Base-by-base conservation (phyloP, 2,113 vertebrate genomes). In the Orientallactaga bullata region DNA sequence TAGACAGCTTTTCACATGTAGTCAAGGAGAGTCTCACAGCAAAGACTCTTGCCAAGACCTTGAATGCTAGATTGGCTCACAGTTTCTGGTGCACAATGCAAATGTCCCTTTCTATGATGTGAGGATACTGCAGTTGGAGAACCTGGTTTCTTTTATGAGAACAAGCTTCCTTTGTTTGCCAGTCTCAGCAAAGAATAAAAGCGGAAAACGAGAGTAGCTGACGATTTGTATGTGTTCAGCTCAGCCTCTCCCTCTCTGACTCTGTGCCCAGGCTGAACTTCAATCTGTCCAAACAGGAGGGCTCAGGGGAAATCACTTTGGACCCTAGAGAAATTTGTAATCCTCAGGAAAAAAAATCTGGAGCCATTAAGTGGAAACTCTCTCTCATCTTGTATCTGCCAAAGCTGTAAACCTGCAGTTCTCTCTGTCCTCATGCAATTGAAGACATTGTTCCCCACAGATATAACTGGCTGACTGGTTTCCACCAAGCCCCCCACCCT, bases 131-230 rank as follows among this genome's bases (percentile, higher is more conserved):
- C 15, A 42, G 61, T 90, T 87, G 65, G 55, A 65, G 47, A 18
- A 68, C 30, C 32, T 47, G 82, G 61, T 8, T 79, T 96, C 74
- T 18, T 89, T 91, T 71, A 35, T 32, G 61, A 89, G 20, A 87
- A 69, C 35, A 85, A 35, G 28, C 26, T 85, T 79, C 65, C 89
- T 95, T 91, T 58, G 66, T 83, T 42, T 95, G 58, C 13, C 26
- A 90, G 66, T 66, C 84, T 77, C 68, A 79, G 87, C 16, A 73
- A 90, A 73, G 47, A 26, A 74, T 78, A 55, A 90, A 82, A 78
- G 71, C 37, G 18, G 65, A 88, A 60, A 90, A 66, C 60, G 63
- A 58, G 2, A 66, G 12, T 60, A 69, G 51, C 7, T 95, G 78
- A 84, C 68, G 71, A 76, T 94, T 89, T 71, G 28, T 51, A 47